A percentile compares a stretch with the other conserved stretches of the same genome.
These are phyloP conservation scores for Ochropacha duplaris DNA, from an alignment of 2,888 invertebrate species.

Conservation along the genomic window DNA sequence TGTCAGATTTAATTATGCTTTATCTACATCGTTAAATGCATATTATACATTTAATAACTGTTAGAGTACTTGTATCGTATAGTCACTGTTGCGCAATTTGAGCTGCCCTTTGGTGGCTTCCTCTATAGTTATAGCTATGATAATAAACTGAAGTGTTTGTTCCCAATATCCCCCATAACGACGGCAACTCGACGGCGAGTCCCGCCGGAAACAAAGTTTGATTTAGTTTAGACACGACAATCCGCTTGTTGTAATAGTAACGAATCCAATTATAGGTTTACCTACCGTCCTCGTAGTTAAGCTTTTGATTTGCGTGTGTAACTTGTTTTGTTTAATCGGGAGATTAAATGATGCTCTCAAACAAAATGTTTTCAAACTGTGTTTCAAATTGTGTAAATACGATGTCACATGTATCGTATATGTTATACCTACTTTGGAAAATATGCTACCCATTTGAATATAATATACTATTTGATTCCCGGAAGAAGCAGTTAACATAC, in stretches of 20 bases:
- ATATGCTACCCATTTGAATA: background rate
- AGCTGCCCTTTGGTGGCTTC: slow-evolving; percentile 28
- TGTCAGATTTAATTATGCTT: no score
- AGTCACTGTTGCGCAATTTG: slow-evolving; percentile 30
- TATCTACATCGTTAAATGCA: no score
- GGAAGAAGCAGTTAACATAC: slow-evolving; percentile 38
- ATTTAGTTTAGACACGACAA: slow-evolving; percentile 76
- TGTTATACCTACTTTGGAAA: no score
- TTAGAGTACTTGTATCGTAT: slow-evolving; percentile 33
- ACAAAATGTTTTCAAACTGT: background rate
- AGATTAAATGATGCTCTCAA: background rate
- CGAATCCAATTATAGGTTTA: slow-evolving; percentile 57
- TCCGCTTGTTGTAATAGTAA: slow-evolving; percentile 62
- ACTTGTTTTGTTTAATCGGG: slow-evolving; percentile 8
- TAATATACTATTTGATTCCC: slow-evolving; percentile 5
- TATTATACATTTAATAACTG: slow-evolving; percentile 31
- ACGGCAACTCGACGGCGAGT: slow-evolving; percentile 47
- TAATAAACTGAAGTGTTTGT: slow-evolving; percentile 60
- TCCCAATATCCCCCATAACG: slow-evolving; percentile 52
- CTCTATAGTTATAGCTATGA: slow-evolving; percentile 37
- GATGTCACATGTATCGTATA: no score
- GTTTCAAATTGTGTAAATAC: no score
- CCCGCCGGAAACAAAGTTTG: slow-evolving; percentile 75
- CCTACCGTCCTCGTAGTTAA: slow-evolving; percentile 21
- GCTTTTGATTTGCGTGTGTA: slow-evolving; percentile 17